Evolutionary conservation across 2,113 vertebrate genomes (phyloP).

Genomic region (Dendrocopos noguchii): DNA sequence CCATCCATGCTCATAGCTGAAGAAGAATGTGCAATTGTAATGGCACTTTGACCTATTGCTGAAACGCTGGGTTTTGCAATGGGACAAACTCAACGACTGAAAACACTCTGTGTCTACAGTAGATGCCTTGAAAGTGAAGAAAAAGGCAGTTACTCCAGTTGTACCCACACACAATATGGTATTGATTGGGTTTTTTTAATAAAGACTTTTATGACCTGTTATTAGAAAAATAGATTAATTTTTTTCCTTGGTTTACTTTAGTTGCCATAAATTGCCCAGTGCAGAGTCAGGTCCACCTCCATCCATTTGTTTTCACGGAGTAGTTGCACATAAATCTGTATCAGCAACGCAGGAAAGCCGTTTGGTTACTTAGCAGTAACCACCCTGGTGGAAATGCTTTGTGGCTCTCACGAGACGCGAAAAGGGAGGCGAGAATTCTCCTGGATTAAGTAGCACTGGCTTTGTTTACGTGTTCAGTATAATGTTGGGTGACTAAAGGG

Average conservation of each 20-base stretch:
- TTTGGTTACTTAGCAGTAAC: conserved; percentile 22
- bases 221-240: not conserved
- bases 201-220: not conserved
- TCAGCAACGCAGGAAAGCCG: conserved; percentile 14
- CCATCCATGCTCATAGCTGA: not conserved
- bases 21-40: conserved; percentile 52
- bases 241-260: conserved; percentile 22
- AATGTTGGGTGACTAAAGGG: conserved; percentile 37
- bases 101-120: conserved; percentile 30
- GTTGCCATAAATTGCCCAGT: conserved; percentile 25
- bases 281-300: conserved; percentile 52
- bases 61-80: conserved; percentile 51
- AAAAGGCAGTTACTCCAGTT: conserved; percentile 23
- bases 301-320: conserved; percentile 12
- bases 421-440: conserved; percentile 40
- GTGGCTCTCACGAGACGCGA: conserved; percentile 30
- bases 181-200: not conserved
- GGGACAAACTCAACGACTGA: conserved; percentile 6
- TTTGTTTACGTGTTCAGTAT: conserved; percentile 54
- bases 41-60: conserved; percentile 55
- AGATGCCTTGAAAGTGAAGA: conserved; percentile 10
- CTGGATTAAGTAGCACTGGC: conserved; percentile 57
- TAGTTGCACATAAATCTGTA: conserved; percentile 14
- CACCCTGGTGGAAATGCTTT: conserved; percentile 47
- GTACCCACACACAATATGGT: conserved; percentile 14